These are phyloP conservation scores for Hydropsyche betteni DNA, from an alignment of 2,888 invertebrate genomes.

Conservation along the genomic window DNA sequence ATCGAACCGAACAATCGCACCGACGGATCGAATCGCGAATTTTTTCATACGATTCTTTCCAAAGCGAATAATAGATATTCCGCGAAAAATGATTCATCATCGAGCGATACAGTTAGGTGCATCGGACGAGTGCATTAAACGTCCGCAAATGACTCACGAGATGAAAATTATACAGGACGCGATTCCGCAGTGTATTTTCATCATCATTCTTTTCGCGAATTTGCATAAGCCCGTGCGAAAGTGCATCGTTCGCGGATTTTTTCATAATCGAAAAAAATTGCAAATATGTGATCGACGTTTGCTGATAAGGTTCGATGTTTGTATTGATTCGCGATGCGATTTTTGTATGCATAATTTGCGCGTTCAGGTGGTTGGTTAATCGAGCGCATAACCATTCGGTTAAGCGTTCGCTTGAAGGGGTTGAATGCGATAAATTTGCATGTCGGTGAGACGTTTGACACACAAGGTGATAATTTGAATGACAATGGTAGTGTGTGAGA, in stretches of 20 bases:
- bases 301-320: no score
- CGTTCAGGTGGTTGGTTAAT: slow-evolving; percentile 7
- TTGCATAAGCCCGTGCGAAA: slow-evolving; percentile 12
- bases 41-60: no score
- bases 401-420: neutral
- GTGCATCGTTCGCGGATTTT: neutral
- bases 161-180: slow-evolving; percentile 7
- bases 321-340: neutral
- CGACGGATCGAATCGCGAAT: no score
- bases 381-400: slow-evolving; percentile 23
- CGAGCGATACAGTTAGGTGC: slow-evolving; percentile 19
- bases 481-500: slow-evolving; percentile 17
- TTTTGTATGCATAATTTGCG: slow-evolving; percentile 1
- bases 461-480: slow-evolving; percentile 4
- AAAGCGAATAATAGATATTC: neutral
- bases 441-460: slow-evolving; percentile 1
- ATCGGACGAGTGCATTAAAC: slow-evolving; percentile 19
- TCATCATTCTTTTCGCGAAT: neutral
- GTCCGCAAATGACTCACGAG: slow-evolving; percentile 19
- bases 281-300: neutral
- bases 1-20: no score
- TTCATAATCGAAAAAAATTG: no score
- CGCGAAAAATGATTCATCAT: slow-evolving; percentile 8
- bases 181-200: slow-evolving; percentile 5
- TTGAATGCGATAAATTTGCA: slow-evolving; percentile 1